Conservation (phyloP, 2,797 vertebrate species). For the Rhinella marina region DNA sequence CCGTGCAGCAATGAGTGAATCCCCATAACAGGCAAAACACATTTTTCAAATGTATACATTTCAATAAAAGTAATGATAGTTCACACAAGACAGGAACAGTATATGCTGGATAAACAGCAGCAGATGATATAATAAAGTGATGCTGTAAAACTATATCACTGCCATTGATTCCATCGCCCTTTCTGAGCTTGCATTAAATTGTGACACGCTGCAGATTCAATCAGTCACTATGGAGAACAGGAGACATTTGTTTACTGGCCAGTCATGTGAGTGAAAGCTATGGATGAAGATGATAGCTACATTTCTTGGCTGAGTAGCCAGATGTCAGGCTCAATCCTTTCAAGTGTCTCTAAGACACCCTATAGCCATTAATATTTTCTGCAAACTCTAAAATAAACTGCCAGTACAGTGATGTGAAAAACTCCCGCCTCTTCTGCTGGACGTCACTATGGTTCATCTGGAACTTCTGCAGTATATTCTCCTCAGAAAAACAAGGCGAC, state of each 20-base stretch:
- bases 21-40: neutral
- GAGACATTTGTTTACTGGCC: slow-evolving; percentile 73
- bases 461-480: neutral
- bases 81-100: neutral
- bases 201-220: slow-evolving; percentile 65
- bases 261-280: slow-evolving; percentile 66
- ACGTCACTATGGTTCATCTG: slow-evolving; percentile 6
- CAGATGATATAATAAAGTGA: neutral
- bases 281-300: slow-evolving; percentile 70
- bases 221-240: slow-evolving; percentile 67
- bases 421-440: neutral
- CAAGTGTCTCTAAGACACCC: slow-evolving; percentile 64
- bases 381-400: slow-evolving; percentile 10
- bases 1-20: neutral
- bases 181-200: slow-evolving; percentile 43
- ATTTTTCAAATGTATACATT: neutral
- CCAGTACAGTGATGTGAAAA: neutral
- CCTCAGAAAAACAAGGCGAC: neutral
- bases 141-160: neutral
- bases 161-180: neutral
- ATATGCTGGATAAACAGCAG: neutral
- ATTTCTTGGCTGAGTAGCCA: slow-evolving; percentile 71
- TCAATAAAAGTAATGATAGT: neutral
- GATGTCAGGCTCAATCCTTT: slow-evolving; percentile 70
- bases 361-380: slow-evolving; percentile 63